A percentile compares a stretch with the other conserved stretches of the same genome.
Conservation (phyloP, 2,113 vertebrate species). For the Calyptommatus sinebrachiatus region DNA sequence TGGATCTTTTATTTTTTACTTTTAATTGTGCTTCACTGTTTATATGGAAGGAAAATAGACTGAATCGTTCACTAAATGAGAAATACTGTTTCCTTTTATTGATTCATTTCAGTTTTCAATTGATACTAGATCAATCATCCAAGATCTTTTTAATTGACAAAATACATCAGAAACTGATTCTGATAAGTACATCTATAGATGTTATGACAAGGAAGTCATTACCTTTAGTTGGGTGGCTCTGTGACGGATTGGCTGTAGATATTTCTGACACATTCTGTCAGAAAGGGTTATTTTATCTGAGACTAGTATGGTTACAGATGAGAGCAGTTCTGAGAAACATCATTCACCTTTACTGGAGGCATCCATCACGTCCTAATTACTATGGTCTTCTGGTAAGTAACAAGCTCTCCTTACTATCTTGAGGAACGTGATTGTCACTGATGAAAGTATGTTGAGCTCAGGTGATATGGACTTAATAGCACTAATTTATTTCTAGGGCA, state of each 20-base stretch:
- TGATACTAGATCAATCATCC: not conserved
- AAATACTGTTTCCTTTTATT: not conserved
- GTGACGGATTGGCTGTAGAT: slow-evolving; percentile 60
- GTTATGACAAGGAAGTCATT: slow-evolving; percentile 38
- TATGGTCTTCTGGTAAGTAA: slow-evolving; percentile 51
- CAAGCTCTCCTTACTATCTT: slow-evolving; percentile 39
- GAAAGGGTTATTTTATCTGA: slow-evolving; percentile 68
- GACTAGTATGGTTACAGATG: slow-evolving; percentile 65
- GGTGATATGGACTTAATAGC: slow-evolving; percentile 30
- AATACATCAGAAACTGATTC: slow-evolving; percentile 17
- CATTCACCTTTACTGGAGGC: slow-evolving; percentile 55
- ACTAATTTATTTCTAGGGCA: slow-evolving; percentile 40
- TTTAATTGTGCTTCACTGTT: not conserved
- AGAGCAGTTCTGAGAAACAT: slow-evolving; percentile 57
- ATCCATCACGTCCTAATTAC: slow-evolving; percentile 67
- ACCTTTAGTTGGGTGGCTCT: slow-evolving; percentile 39
- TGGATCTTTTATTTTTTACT: slow-evolving; percentile 4
- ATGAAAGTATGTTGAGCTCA: not conserved
- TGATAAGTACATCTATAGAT: slow-evolving; percentile 23
- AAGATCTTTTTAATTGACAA: slow-evolving; percentile 25
- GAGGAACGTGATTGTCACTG: slow-evolving; percentile 34
- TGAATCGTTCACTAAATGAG: slow-evolving; percentile 22
- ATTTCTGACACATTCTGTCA: slow-evolving; percentile 59
- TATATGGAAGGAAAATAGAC: accelerated
- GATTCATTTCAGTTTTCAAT: not conserved